Evolutionary conservation across 2,888 invertebrate genomes (phyloP).

Genomic region (Siphonodentalium dalli): DNA sequence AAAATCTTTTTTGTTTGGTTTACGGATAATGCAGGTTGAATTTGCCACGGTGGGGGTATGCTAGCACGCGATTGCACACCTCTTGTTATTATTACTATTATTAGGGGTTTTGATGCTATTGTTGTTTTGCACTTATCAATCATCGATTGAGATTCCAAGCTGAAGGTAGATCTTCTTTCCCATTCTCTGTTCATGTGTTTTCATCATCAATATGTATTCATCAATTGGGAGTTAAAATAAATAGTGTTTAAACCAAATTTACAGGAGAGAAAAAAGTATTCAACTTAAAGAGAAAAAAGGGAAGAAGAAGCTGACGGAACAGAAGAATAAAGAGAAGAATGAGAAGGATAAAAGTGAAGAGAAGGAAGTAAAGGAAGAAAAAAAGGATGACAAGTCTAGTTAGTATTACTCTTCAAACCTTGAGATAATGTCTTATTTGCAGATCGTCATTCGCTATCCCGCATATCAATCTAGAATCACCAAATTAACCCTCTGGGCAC

Average conservation of each 20-base stretch:
- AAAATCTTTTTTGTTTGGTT: too few relatives aligned
- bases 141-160: neutral
- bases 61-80: too few relatives aligned
- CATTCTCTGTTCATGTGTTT: neutral
- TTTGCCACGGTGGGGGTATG: too few relatives aligned
- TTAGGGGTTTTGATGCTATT: too few relatives aligned
- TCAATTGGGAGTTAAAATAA: too few relatives aligned
- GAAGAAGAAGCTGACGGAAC: conserved; percentile 24
- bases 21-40: too few relatives aligned
- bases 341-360: conserved; percentile 24
- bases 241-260: conserved; percentile 6
- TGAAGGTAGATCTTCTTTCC: neutral
- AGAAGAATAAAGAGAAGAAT: conserved; percentile 18
- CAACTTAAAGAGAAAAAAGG: conserved; percentile 48
- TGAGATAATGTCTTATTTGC: too few relatives aligned
- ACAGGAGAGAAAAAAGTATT: conserved; percentile 45
- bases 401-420: too few relatives aligned
- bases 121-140: neutral
- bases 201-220: neutral
- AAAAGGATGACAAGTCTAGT: conserved; percentile 18
- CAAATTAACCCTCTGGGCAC: too few relatives aligned
- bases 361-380: conserved; percentile 13
- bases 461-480: too few relatives aligned
- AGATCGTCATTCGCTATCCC: too few relatives aligned
- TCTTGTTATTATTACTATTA: too few relatives aligned